phyloP scores from a whole-genome alignment of 2,888 invertebrate genomes.

The Aphidius colemani region DNA sequence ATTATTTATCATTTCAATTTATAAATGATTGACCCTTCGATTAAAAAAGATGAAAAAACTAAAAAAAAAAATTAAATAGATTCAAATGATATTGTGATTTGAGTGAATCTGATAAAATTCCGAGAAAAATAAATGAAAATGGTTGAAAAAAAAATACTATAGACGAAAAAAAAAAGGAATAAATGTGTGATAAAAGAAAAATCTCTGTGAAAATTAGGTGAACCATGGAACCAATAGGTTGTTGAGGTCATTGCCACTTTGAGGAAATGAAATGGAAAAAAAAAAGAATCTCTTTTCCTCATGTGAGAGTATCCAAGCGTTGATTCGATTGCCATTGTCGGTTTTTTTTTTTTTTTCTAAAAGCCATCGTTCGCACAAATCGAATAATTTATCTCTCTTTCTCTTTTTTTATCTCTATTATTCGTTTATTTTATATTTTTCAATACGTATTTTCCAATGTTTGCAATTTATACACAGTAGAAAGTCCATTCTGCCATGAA shows the following conservation, averaged over 20 bases:
- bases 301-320: slow-evolving; percentile 16
- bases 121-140: not conserved
- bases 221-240: slow-evolving; percentile 18
- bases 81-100: slow-evolving; percentile 9
- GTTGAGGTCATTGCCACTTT: slow-evolving; percentile 23
- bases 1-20: not conserved
- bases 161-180: slow-evolving; percentile 2
- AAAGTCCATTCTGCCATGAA: slow-evolving; percentile 8
- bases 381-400: not conserved
- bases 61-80: slow-evolving; percentile 6
- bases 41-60: not conserved
- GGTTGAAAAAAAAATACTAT: not conserved
- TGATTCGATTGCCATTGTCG: slow-evolving; percentile 21
- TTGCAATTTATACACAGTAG: too few species aligned
- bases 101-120: slow-evolving; percentile 9
- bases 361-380: too few species aligned
- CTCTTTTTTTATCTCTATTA: slow-evolving; percentile 3
- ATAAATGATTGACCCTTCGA: not conserved
- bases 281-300: not conserved
- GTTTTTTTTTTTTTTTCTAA: not conserved
- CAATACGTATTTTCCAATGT: not conserved
- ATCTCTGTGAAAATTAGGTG: not conserved
- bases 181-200: slow-evolving; percentile 9
- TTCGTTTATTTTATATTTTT: not conserved
- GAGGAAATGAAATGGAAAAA: slow-evolving; percentile 22